Conservation (phyloP, 1,140 invertebrate genomes). For the Caligus rogercresseyi region DNA sequence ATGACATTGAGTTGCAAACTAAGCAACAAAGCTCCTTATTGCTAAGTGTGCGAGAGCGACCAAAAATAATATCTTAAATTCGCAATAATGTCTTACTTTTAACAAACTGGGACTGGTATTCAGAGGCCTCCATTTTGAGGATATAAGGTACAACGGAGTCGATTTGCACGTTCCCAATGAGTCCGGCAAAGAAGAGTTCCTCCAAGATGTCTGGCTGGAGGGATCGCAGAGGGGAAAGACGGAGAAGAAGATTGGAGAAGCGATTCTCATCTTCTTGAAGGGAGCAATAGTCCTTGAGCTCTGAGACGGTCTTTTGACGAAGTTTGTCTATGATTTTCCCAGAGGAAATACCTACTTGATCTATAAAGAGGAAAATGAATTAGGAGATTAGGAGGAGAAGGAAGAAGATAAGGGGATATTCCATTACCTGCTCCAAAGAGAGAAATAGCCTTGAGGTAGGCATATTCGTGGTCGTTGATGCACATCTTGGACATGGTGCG, state of each 20-base stretch:
- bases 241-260: conserved; percentile 46
- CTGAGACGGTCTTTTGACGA: conserved; percentile 51
- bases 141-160: conserved; percentile 81
- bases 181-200: conserved; percentile 76
- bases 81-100: background rate
- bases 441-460: conserved; percentile 68
- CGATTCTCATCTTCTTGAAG: conserved; percentile 36
- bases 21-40: no score
- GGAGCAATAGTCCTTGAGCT: conserved; percentile 40
- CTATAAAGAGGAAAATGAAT: conserved; percentile 23
- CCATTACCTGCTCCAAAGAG: conserved; percentile 49
- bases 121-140: conserved; percentile 49
- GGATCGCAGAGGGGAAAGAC: conserved; percentile 52
- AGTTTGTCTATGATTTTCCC: conserved; percentile 40
- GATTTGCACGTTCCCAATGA: conserved; percentile 78
- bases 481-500: conserved; percentile 50
- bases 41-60: no score
- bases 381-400: background rate
- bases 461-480: conserved; percentile 63
- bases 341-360: conserved; percentile 30
- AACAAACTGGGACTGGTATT: conserved; percentile 26
- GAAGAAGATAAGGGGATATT: background rate
- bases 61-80: conserved; percentile 13
- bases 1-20: no score
- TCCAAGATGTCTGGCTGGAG: conserved; percentile 60